Evolutionary conservation across 1,140 invertebrate species (phyloP).

Genomic region (Drosophila pectinifera): DNA sequence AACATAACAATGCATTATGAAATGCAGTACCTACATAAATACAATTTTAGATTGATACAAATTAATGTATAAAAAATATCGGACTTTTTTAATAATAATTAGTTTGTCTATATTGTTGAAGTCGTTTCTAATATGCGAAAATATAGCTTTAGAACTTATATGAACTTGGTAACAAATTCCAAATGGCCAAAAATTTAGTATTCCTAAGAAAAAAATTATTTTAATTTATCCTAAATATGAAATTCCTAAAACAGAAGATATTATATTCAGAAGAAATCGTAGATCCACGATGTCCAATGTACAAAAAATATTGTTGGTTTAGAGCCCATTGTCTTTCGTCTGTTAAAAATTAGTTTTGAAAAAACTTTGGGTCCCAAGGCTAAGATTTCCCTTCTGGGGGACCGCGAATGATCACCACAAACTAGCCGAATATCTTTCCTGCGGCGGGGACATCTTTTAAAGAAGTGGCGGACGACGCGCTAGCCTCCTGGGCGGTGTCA

Average conservation of each 20-base stretch:
- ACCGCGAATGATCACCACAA: slow-evolving; percentile 32
- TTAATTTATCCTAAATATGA: background rate
- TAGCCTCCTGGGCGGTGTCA: background rate
- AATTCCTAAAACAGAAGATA: background rate
- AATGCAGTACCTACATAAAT: slow-evolving; percentile 19
- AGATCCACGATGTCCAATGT: background rate
- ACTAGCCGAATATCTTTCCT: slow-evolving; percentile 27
- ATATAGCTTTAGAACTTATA: background rate
- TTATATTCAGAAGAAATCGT: background rate
- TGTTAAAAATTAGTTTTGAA: no score
- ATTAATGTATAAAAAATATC: no score
- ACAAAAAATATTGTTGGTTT: background rate
- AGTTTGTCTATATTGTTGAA: no score
- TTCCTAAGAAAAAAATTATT: background rate
- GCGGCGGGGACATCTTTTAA: background rate
- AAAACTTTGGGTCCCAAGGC: background rate
- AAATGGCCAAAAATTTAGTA: background rate
- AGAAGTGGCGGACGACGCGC: background rate
- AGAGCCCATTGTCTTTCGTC: background rate
- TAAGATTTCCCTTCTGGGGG: background rate
- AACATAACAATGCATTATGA: slow-evolving; percentile 32
- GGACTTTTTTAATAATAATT: no score
- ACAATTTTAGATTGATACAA: background rate
- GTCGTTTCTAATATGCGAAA: background rate
- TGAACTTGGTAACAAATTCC: background rate